Evolutionary conservation across 1,140 invertebrate genomes (phyloP), one percentile per base, ranked within the genome.

Genomic region (Euwallacea fornicatus): DNA sequence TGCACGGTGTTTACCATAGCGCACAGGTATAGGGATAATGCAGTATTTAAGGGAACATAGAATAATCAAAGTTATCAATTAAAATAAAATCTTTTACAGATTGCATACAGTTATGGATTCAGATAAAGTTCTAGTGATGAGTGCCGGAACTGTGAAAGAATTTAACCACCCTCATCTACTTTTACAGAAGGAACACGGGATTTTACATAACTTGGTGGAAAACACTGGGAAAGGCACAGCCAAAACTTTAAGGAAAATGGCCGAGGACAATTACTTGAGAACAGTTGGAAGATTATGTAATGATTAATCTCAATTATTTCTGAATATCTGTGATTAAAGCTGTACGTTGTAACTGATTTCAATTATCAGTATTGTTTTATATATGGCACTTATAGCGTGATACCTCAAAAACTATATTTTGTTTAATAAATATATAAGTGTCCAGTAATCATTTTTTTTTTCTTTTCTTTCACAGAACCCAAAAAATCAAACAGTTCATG

Each of bases 61-160:
- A 10, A 2, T 50, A 2, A 10, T 50, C 10, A 50, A 10, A 13
- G 10, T 50, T 50, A 11, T 10, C 6, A 50, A 50, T 13, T 50
- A 50, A 50, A 50, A 50, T 50, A 10, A 50, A 50, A 33, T 59
- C 21, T 64, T 21, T 62, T 69, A 46, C 16, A 74, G 92, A 21
- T 81, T 94, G 6, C 86, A 93, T 75, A 89, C 88, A 2, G 85
- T 89, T n/a, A 88, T 89, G 84, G 87, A 89, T 75, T 88, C 87
- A 33, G 90, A 93, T 78, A 85, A 87, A 68, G 87, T 95, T 0
- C 78, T 95, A 70, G 92, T 95, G 0, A 86, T 96, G 84, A 87
- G 88, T 76, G 81, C 79, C 13, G 89, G 89, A 10, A 76, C 79
- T 41, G 80, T 87, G 9, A 82, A 83, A n/a, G 87, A 88, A 73